A percentile compares a stretch with the other conserved stretches of the same genome.
Conservation (phyloP, 1,140 invertebrate genomes). For the Temnothorax longispinosus region DNA sequence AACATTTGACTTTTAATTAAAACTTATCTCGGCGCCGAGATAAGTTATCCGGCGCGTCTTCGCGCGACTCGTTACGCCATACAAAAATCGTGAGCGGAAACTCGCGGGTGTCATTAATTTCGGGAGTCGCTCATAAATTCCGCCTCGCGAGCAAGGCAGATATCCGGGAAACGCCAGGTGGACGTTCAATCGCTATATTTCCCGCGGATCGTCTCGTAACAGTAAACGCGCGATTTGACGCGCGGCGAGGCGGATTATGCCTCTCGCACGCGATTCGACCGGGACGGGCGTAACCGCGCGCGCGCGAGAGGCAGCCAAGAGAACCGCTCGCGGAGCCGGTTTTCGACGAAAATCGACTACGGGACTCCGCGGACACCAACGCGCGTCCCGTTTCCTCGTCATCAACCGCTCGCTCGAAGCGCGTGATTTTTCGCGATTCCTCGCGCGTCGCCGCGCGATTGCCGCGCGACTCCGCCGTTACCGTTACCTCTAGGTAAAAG, state of each 20-base stretch:
- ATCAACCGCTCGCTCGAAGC: conserved; percentile 21
- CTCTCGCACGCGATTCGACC: too few species aligned
- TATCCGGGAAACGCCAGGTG: not conserved
- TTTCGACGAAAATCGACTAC: conserved; percentile 36
- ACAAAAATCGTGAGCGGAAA: not conserved
- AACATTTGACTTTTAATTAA: conserved; percentile 17
- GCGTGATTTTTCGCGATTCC: conserved; percentile 57
- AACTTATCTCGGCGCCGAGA: not conserved
- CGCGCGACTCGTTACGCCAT: not conserved
- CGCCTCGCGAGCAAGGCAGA: not conserved
- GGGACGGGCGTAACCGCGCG: conserved; percentile 13
- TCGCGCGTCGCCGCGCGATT: not conserved
- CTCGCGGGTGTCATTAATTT: conserved; percentile 23
- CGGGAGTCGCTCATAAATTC: conserved; percentile 22
- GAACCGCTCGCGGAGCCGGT: conserved; percentile 19
- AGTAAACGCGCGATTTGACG: conserved; percentile 23
- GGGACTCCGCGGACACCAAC: not conserved
- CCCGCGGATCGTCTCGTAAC: not conserved
- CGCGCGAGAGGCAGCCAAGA: not conserved
- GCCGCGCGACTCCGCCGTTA: conserved; percentile 44
- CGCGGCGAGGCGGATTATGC: too few species aligned
- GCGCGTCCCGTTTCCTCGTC: conserved; percentile 40
- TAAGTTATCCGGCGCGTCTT: not conserved
- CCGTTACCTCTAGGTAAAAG: not conserved
- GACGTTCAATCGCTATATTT: not conserved